phyloP scores from a whole-genome alignment of 2,113 vertebrate species.

The Rhagologus leucostigma region DNA sequence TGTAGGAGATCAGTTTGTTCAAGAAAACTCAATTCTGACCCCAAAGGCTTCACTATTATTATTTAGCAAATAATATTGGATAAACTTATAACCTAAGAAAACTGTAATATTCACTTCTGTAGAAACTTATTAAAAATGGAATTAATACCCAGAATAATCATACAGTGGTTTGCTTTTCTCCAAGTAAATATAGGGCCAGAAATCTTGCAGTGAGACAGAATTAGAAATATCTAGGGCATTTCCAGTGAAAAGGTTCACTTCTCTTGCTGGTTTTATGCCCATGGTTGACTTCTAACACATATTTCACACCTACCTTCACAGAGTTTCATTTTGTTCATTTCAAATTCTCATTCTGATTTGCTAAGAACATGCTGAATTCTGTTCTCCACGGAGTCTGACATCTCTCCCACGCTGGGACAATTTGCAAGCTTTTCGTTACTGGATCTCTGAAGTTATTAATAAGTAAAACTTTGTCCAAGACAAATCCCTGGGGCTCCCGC shows the following conservation, averaged over 20 bases:
- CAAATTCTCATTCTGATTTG: background rate
- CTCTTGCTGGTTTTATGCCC: background rate
- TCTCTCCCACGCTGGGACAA: background rate
- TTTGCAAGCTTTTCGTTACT: conserved; percentile 3
- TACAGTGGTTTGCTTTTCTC: background rate
- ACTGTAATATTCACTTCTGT: background rate
- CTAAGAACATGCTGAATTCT: background rate
- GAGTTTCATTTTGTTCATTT: background rate
- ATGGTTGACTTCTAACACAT: background rate
- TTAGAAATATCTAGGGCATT: background rate
- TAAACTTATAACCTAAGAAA: background rate
- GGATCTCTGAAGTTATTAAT: background rate
- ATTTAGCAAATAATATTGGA: background rate
- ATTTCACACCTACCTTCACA: background rate
- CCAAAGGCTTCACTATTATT: background rate
- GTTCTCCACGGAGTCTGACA: background rate
- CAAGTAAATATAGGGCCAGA: background rate
- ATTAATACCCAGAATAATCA: background rate
- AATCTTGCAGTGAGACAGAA: background rate
- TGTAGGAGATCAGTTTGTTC: background rate
- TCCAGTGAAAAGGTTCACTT: background rate
- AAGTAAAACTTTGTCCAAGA: conserved; percentile 20
- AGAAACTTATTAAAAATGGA: background rate
- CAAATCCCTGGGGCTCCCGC: background rate
- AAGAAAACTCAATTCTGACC: background rate